A percentile compares a stretch with the other conserved stretches of the same genome.
These are phyloP conservation scores for Chunga burmeisteri DNA, from an alignment of 2,113 vertebrate species.

Conservation along the genomic window DNA sequence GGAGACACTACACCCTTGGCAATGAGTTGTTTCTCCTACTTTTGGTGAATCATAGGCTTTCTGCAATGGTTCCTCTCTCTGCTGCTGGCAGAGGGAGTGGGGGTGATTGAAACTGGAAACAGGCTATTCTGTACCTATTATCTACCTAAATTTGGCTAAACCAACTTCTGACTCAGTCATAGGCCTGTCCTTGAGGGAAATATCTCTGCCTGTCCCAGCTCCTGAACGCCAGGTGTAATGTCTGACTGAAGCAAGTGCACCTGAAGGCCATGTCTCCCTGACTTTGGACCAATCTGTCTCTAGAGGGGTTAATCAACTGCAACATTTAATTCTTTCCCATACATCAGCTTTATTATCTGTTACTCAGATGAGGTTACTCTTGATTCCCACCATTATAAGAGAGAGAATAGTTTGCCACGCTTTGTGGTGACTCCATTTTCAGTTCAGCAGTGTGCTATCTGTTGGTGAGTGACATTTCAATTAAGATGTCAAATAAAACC, in stretches of 20 bases:
- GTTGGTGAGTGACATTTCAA: neutral
- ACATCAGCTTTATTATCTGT: neutral
- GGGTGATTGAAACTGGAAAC: neutral
- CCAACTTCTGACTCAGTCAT: neutral
- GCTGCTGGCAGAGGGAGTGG: neutral
- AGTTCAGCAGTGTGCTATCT: neutral
- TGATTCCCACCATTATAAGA: neutral
- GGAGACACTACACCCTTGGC: neutral
- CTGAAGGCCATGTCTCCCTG: neutral
- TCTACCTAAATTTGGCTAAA: neutral
- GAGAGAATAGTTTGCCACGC: rapidly evolving
- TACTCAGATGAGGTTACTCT: neutral
- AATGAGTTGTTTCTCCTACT: neutral
- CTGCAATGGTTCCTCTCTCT: neutral
- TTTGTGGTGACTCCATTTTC: neutral
- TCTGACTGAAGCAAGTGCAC: neutral
- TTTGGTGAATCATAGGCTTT: neutral
- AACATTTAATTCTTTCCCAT: neutral
- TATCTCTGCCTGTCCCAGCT: neutral
- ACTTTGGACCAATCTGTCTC: neutral
- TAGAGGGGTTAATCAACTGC: neutral
- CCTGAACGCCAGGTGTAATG: rapidly evolving
- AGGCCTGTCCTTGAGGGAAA: neutral
- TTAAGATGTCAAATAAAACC: neutral
- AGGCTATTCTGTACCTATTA: neutral